phyloP scores from a whole-genome alignment of 2,797 vertebrate species.

The Anabas testudineus region DNA sequence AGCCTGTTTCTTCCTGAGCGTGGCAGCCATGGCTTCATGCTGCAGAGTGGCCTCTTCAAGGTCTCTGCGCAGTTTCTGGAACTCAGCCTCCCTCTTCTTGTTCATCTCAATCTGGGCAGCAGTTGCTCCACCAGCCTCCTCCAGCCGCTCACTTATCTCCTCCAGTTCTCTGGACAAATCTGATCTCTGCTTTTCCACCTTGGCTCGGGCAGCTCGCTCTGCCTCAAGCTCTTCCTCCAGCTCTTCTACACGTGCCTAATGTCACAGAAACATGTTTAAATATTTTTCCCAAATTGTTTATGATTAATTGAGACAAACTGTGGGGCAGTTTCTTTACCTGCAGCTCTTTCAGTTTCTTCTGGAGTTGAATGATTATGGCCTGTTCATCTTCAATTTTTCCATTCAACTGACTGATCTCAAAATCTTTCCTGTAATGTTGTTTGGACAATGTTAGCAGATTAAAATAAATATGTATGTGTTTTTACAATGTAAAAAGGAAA shows the following conservation, averaged over 20 bases:
- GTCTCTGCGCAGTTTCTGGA: constrained; percentile 89
- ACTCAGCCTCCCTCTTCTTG: constrained; percentile 92
- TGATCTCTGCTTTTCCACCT: constrained; percentile 92
- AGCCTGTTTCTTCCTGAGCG: constrained; percentile 90
- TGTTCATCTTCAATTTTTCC: constrained; percentile 91
- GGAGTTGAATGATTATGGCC: constrained; percentile 85
- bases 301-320: not conserved
- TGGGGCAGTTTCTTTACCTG: constrained; percentile 78
- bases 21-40: constrained; percentile 86
- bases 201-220: constrained; percentile 89
- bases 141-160: constrained; percentile 91
- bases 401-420: constrained; percentile 90
- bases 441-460: not conserved
- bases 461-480: not conserved
- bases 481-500: not conserved
- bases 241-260: constrained; percentile 89
- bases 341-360: constrained; percentile 91
- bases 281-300: not conserved
- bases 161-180: constrained; percentile 90
- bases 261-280: not conserved
- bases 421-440: constrained; percentile 88
- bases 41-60: constrained; percentile 92
- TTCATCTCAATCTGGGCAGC: constrained; percentile 77
- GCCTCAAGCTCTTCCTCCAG: constrained; percentile 92
- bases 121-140: constrained; percentile 87